A percentile compares a stretch with the other conserved stretches of the same genome.
phyloP scores from a whole-genome alignment of 2,888 invertebrate genomes.

The Drosophila nr. perissopoda region DNA sequence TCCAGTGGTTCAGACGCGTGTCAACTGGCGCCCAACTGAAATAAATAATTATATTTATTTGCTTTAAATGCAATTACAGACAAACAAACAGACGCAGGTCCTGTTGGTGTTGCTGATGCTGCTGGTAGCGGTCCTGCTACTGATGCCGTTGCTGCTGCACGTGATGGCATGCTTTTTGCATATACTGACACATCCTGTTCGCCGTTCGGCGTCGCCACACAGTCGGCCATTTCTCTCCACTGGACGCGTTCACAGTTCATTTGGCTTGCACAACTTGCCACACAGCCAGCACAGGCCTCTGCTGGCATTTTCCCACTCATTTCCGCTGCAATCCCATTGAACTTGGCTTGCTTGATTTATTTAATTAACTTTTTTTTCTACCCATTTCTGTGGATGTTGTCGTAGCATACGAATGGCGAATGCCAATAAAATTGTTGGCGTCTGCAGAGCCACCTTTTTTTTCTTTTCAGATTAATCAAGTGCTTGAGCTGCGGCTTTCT shows the following conservation, averaged over 20 bases:
- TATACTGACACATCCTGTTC: slow-evolving; percentile 40
- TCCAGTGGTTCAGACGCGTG: slow-evolving; percentile 37
- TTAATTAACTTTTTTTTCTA: slow-evolving; percentile 67
- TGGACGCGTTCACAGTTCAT: slow-evolving; percentile 68
- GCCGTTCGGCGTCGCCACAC: slow-evolving; percentile 26
- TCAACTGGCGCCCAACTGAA: slow-evolving; percentile 67
- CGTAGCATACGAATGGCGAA: slow-evolving; percentile 21
- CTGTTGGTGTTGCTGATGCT: slow-evolving; percentile 2
- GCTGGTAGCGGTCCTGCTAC: background rate
- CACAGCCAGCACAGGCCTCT: slow-evolving; percentile 3
- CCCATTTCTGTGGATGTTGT: background rate
- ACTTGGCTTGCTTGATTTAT: slow-evolving; percentile 78
- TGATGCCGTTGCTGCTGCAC: slow-evolving; percentile 5
- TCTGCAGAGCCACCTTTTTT: slow-evolving; percentile 36
- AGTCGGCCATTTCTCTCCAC: slow-evolving; percentile 42
- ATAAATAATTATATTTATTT: slow-evolving; percentile 80
- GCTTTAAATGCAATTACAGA: slow-evolving; percentile 73
- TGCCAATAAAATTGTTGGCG: slow-evolving; percentile 50
- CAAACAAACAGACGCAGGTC: slow-evolving; percentile 54
- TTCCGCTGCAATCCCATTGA: slow-evolving; percentile 79
- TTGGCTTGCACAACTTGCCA: slow-evolving; percentile 43
- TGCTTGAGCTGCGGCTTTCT: slow-evolving; percentile 36
- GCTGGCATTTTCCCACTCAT: slow-evolving; percentile 74
- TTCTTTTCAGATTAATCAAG: slow-evolving; percentile 38
- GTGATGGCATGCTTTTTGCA: slow-evolving; percentile 56